Evolutionary conservation across 2,888 invertebrate genomes (phyloP).

Genomic region (Eupithecia insigniata): DNA sequence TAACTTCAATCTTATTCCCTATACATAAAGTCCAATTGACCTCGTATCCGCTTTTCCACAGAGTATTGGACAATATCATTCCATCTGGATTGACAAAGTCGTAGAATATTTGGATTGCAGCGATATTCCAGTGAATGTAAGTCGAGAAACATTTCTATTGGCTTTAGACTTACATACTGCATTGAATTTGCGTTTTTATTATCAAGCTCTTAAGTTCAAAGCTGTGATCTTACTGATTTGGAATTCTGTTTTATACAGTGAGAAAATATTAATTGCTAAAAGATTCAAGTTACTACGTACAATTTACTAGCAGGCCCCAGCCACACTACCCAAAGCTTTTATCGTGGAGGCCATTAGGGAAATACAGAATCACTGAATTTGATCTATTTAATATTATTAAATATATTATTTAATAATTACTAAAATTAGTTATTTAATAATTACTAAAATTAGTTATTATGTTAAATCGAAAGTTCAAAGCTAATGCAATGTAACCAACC

Average conservation of each 20-base stretch:
- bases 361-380: background rate
- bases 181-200: constrained; percentile 13
- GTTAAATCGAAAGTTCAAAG: no score
- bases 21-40: constrained; percentile 23
- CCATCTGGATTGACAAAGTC: constrained; percentile 35
- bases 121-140: constrained; percentile 29
- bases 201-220: background rate
- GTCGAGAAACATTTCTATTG: constrained; percentile 12
- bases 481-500: no score
- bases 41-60: constrained; percentile 24
- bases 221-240: background rate
- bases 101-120: constrained; percentile 30
- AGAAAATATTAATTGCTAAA: background rate
- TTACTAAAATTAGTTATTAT: no score
- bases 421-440: no score
- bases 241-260: background rate
- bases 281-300: background rate
- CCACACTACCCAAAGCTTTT: background rate
- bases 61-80: constrained; percentile 36
- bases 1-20: background rate
- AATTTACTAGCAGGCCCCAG: background rate
- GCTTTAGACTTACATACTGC: constrained; percentile 17
- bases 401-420: no score
- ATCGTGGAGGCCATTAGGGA: background rate
- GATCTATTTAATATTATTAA: no score